Evolutionary conservation across 2,797 vertebrate genomes (phyloP), one percentile per base, ranked within the genome.

Genomic region (Columba guinea): DNA sequence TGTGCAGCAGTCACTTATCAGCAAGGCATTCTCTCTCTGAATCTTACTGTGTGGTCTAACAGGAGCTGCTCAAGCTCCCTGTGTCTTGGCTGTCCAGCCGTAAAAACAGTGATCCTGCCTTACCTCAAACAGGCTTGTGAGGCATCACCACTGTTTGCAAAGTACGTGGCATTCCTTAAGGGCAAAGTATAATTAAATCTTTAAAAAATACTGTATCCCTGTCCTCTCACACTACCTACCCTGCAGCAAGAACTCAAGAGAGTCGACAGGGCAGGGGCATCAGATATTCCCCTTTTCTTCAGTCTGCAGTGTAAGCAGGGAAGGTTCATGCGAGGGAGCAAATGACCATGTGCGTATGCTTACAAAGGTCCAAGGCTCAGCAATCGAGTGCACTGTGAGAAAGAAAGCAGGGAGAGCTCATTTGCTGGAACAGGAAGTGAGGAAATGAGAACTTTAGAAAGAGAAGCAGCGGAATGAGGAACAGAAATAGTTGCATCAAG

Each of bases 391-490:
- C 8, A 35, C 28, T 59, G 46, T 7, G 32, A 89, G 78, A 70
- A 67, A 32, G 35, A 74, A 28, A 7, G 35, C 62, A 81, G 64
- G 34, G 34, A 94, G n/a, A 77, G 65, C 37, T 80, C 74, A 77
- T 89, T 68, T 11, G 0, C 91, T 85, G 80, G 91, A 95, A 93
- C 0, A 10, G 73, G 73, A 95, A 95, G 71, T 84, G 39, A 82
- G 71, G 81, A 96, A 96, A 91, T 19, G 69, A 93, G 91, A 91
- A 92, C 79, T 87, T 91, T 84, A 80, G 87, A 69, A 94, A 93
- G 62, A 83, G 55, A 94, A 86, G 91, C 46, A 91, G 62, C 27
- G 88, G 89, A 94, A 97, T 91, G 68, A 94, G 96, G 94, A 96
- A 95, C 84, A 94, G 93, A 84, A 96, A 92, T 83, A 93, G 78